Evolutionary conservation across 2,888 invertebrate species (phyloP).

Genomic region (Cerceris ruficornis): DNA sequence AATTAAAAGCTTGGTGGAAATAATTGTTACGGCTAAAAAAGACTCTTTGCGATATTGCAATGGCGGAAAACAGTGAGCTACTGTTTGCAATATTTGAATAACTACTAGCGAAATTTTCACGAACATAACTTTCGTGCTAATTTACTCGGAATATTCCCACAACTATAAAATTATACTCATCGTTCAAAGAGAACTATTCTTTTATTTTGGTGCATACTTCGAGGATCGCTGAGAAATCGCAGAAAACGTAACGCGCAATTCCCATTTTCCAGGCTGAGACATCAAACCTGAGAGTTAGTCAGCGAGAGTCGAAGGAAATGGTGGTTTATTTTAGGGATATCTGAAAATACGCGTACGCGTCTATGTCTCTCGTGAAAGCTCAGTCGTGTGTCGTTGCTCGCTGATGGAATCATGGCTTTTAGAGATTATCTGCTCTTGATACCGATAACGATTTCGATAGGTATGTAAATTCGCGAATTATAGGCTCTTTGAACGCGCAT

Average conservation of each 20-base stretch:
- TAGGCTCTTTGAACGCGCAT: not conserved
- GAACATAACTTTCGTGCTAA: too few species aligned
- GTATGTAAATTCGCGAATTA: slow-evolving; percentile 57
- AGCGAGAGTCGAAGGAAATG: slow-evolving; percentile 51
- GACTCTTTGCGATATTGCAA: too few species aligned
- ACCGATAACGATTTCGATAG: slow-evolving; percentile 50
- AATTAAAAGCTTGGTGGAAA: too few species aligned
- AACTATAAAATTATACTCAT: too few species aligned
- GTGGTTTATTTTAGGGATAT: slow-evolving; percentile 73
- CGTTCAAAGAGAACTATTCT: too few species aligned
- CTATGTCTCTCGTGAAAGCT: slow-evolving; percentile 49
- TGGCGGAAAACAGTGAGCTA: too few species aligned
- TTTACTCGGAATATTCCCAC: too few species aligned
- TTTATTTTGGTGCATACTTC: too few species aligned
- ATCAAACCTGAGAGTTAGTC: slow-evolving; percentile 37
- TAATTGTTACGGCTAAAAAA: too few species aligned
- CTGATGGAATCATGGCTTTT: slow-evolving; percentile 65
- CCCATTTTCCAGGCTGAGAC: slow-evolving; percentile 34
- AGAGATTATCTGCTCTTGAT: slow-evolving; percentile 40
- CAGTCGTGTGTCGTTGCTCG: slow-evolving; percentile 63
- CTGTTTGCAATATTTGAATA: too few species aligned
- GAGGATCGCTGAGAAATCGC: not conserved
- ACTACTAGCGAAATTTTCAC: too few species aligned
- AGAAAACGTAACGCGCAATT: not conserved
- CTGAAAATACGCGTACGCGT: slow-evolving; percentile 70